Evolutionary conservation across 1,140 invertebrate genomes (phyloP).

Genomic region (Bombyx mori): DNA sequence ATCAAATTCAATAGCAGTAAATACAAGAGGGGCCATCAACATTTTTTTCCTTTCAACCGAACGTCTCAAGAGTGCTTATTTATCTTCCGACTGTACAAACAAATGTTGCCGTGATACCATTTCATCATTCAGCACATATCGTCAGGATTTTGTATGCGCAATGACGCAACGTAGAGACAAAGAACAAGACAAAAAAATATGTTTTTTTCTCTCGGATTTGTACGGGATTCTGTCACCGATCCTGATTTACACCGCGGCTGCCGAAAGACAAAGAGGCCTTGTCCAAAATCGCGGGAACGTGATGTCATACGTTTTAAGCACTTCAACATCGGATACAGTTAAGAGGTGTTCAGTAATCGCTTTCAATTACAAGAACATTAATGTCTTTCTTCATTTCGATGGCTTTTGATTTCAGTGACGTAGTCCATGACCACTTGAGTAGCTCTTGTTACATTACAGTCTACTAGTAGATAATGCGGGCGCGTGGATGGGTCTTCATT

Average conservation of each 20-base stretch:
- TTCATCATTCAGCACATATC: conserved; percentile 56
- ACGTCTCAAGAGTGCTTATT: conserved; percentile 36
- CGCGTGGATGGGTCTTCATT: too few species aligned
- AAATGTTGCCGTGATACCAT: conserved; percentile 52
- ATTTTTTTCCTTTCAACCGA: conserved; percentile 34
- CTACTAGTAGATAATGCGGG: too few species aligned
- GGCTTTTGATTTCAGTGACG: not conserved
- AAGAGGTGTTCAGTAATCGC: conserved; percentile 2
- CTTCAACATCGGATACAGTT: conserved; percentile 1
- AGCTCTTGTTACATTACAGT: too few species aligned
- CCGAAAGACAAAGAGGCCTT: conserved; percentile 56
- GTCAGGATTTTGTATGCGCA: conserved; percentile 31
- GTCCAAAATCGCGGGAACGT: conserved; percentile 44
- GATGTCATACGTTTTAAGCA: conserved; percentile 45
- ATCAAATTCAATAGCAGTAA: conserved; percentile 25
- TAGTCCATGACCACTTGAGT: too few species aligned
- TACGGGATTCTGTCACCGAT: conserved; percentile 43
- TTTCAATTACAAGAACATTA: not conserved
- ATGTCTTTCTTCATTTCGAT: not conserved
- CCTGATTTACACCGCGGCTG: conserved; percentile 56
- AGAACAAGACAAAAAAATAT: conserved; percentile 29
- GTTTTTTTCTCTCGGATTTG: conserved; percentile 52
- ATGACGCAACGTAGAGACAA: conserved; percentile 52
- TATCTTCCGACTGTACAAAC: conserved; percentile 48
- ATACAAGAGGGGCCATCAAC: conserved; percentile 18